Evolutionary conservation across 2,888 invertebrate species (phyloP), one percentile per base, ranked within the genome.

Genomic region (Antheraea yamamai): DNA sequence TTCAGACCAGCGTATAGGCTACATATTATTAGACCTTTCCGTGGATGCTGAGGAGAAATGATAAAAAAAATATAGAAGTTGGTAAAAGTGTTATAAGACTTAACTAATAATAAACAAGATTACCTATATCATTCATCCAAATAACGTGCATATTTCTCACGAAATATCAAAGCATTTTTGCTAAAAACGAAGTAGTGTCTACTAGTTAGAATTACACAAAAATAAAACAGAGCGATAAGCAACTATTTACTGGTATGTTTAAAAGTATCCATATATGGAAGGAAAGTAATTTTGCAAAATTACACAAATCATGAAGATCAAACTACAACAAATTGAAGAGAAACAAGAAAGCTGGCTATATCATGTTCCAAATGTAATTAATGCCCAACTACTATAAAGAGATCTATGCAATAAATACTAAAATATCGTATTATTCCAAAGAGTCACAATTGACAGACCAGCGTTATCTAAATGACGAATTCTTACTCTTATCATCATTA

Each of bases 381-480:
- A 61, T n/a, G 8, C 26, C 64, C 64, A 16, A 16, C 16, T 30
- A 14, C 18, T 14, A 66, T 3, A 1, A 14, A 1, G 1, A 64
- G 26, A 26, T 64, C 16, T 14, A 26, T 64, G 18, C 39, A 26
- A 64, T 23, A 64, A 26, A 64, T 26, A 23, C 23, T 26, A 26
- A 6, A 30, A 66, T 16, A 66, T 66, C 64, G 16, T 30, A 30
- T 66, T 66, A 66, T 66, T 30, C 64, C 26, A 66, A 66, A 66
- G 64, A 66, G 64, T 66, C 64, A 66, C 64, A 30, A 66, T 66
- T 66, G 64, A 66, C 16, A 16, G 30, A 66, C 16, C 61, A 66
- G 16, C 64, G 64, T 7, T 66, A 66, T 66, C 64, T 16, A 66
- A 66, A 66, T 66, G 64, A 66, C 64, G 16, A 66, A 66, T 66